phyloP scores from a whole-genome alignment of 2,113 vertebrate genomes.

The Eurystomus gularis region DNA sequence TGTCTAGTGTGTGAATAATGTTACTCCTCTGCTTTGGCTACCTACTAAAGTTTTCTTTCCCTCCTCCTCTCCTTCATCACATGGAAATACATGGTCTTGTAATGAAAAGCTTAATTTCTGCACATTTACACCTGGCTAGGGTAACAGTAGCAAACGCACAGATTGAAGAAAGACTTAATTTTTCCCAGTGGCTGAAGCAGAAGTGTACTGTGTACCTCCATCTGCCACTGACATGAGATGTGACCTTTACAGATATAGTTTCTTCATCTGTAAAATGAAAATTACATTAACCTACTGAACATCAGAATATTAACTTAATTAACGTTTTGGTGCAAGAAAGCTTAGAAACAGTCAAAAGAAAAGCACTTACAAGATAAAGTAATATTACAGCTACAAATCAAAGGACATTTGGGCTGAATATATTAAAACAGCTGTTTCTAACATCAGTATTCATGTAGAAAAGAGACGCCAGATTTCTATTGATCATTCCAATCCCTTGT shows the following conservation, averaged over 20 bases:
- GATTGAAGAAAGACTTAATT: not conserved
- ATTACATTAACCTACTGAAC: not conserved
- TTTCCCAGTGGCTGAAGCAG: not conserved
- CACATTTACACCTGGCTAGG: not conserved
- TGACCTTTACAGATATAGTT: conserved; percentile 14
- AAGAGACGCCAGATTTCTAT: not conserved
- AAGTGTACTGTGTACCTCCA: not conserved
- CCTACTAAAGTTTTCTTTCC: not conserved
- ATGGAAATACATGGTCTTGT: too few species aligned
- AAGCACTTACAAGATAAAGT: not conserved
- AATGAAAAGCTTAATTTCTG: not conserved
- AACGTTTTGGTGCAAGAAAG: not conserved
- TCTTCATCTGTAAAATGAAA: not conserved
- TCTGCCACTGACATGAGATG: not conserved
- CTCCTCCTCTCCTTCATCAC: not conserved
- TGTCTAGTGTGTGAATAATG: not conserved
- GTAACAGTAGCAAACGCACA: not conserved
- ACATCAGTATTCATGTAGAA: not conserved
- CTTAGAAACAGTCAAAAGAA: not conserved
- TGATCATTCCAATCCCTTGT: not conserved
- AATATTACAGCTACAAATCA: not conserved
- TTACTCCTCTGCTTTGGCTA: not conserved
- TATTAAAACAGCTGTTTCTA: not conserved
- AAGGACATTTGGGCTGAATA: not conserved
- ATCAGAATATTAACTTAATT: conserved; percentile 29